A percentile compares a stretch with the other conserved stretches of the same genome.
Conservation (phyloP, 2,888 invertebrate species). For the Hyposoter didymator region DNA sequence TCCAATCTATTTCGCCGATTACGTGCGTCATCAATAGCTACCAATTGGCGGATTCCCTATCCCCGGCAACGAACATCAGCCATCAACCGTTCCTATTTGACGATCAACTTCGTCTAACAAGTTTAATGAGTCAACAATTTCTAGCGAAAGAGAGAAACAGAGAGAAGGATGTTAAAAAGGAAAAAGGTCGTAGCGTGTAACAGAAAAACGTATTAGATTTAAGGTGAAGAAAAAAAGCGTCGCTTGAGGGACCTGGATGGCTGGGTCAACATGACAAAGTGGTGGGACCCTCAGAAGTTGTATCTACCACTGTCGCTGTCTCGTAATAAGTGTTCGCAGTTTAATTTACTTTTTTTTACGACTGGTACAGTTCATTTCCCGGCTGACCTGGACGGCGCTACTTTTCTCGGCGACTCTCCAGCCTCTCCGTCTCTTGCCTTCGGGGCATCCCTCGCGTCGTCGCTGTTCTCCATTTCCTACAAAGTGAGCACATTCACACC, state of each 20-base stretch:
- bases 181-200: not conserved
- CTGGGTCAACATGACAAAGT: constrained; percentile 41
- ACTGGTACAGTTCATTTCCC: constrained; percentile 58
- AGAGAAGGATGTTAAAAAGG: not conserved
- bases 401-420: constrained; percentile 37
- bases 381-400: constrained; percentile 56
- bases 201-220: constrained; percentile 21
- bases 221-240: not conserved
- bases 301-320: constrained; percentile 17
- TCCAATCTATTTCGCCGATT: constrained; percentile 32
- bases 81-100: not conserved
- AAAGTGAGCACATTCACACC: not conserved
- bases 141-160: not conserved
- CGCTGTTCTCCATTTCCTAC: constrained; percentile 24
- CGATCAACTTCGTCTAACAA: constrained; percentile 18
- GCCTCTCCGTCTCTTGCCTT: constrained; percentile 3
- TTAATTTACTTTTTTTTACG: constrained; percentile 62
- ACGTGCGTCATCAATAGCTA: not conserved
- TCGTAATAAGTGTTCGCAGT: constrained; percentile 59
- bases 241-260: not conserved
- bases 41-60: constrained; percentile 3
- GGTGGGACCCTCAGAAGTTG: constrained; percentile 15
- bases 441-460: not conserved
- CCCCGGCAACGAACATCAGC: not conserved
- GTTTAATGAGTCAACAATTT: constrained; percentile 46